Base-by-base conservation (phyloP, 2,797 vertebrate species). In the Cyprinella venusta region DNA sequence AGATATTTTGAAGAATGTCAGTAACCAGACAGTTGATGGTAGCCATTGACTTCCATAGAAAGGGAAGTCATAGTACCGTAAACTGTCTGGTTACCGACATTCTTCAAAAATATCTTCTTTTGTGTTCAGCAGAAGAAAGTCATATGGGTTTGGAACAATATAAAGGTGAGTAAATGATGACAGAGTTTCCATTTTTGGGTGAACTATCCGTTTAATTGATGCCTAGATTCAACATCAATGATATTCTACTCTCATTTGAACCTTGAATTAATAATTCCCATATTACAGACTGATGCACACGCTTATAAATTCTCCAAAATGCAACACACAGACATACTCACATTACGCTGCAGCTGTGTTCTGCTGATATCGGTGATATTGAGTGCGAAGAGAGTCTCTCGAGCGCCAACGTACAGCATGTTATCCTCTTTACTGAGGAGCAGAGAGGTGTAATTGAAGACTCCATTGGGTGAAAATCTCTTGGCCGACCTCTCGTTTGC, bases 371-470 rank as follows among this genome's bases (percentile, higher is more conserved):
- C 94, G 24, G 89, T 92, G 87, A 95, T 92, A 90, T 94, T 92
- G 80, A 99, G 92, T 0, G 97, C 95, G 1, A 98, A 93, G 33
- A 99, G 94, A 78, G 90, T 90, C 89, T 99, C 98, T 0, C 95
- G 93, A 0, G 96, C 97, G 0, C 98, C 98, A 12, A 97, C 91
- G 1, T 97, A 99, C 50, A 99, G 90, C 7, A 89, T 94, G 88
- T 87, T 40, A 3, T 97, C 96, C 0, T 97, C 96, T 0, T 89
- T 90, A 85, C 96, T 97, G 89, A 99, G 95, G 82, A 98, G 95
- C 19, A 99, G 86, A 3, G 96, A 93, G 0, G 97, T 98, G 86
- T 93, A 97, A 93, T 99, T 98, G 89, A 92, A 89, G 76, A 96
- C 88, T 0, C 94, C 94, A 0, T 91, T 88, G 6, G 80, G 92